These are phyloP conservation scores for Stomatorhinus ivindoensis DNA, from an alignment of 2,113 vertebrate species.

Conservation along the genomic window DNA sequence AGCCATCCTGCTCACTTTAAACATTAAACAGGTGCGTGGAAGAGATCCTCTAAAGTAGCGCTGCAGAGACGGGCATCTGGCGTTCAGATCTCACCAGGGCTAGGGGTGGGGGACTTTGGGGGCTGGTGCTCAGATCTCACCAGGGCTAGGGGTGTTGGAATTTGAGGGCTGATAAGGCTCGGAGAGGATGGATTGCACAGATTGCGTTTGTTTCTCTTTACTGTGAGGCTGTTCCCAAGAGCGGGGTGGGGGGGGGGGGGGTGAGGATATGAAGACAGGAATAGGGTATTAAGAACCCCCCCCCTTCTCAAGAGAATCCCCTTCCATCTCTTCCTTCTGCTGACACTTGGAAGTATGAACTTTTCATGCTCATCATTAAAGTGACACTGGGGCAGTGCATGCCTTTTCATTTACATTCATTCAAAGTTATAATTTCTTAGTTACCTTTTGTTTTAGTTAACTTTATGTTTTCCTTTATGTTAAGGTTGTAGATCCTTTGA, in stretches of 20 bases:
- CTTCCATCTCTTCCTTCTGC: neutral
- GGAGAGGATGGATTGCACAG: neutral
- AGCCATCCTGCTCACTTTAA: neutral
- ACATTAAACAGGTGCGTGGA: neutral
- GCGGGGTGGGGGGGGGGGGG: neutral
- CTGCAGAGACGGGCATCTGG: neutral
- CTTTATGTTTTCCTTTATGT: no score
- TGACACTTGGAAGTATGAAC: neutral
- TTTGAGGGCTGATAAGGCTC: neutral
- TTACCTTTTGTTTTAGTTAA: neutral
- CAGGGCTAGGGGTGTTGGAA: neutral
- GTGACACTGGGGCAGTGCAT: neutral
- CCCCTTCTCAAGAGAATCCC: neutral
- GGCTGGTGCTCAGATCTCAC: neutral
- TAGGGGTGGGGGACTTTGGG: neutral
- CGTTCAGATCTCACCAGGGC: neutral
- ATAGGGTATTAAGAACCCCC: neutral
- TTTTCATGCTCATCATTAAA: neutral
- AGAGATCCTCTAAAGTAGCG: neutral
- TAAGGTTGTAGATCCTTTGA: neutral
- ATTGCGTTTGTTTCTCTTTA: neutral
- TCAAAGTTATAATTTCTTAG: neutral
- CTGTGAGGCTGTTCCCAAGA: neutral
- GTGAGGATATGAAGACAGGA: neutral
- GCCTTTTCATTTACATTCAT: neutral